A percentile compares a stretch with the other conserved stretches of the same genome.
Conservation (phyloP, 2,797 vertebrate genomes). For the Selene dorsalis region DNA sequence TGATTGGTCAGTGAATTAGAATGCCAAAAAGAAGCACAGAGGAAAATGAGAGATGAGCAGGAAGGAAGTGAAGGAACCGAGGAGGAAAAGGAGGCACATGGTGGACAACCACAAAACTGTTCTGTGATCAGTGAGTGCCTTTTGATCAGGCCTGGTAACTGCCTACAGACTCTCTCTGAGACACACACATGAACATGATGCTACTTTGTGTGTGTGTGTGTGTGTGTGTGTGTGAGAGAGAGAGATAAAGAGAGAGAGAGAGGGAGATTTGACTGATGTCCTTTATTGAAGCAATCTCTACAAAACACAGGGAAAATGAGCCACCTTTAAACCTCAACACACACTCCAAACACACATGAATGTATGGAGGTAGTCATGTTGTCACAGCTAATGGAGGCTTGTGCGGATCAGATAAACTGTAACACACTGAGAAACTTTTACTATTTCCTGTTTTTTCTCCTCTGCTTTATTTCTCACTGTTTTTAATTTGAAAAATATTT, state of each 20-base stretch:
- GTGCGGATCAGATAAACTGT: not conserved
- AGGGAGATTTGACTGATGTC: no score
- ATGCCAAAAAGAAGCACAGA: not conserved
- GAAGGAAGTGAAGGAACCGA: not conserved
- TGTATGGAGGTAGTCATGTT: not conserved
- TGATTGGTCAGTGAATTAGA: not conserved
- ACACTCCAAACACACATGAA: no score
- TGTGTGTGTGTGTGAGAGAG: not conserved
- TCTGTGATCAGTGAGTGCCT: conserved; percentile 21
- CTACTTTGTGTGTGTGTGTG: not conserved
- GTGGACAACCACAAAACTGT: conserved; percentile 32
- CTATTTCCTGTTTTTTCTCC: conserved; percentile 2
- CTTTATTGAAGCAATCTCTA: no score
- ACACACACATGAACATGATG: not conserved
- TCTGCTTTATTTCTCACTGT: not conserved
- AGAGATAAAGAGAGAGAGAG: no score
- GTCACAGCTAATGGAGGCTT: not conserved
- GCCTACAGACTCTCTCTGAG: conserved; percentile 29
- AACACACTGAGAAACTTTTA: no score
- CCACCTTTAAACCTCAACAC: no score
- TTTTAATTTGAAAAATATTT: not conserved
- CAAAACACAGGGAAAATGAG: no score
- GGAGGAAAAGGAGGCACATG: conserved; percentile 34
- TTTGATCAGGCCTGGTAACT: conserved; percentile 51
- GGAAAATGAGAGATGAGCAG: not conserved